phyloP scores from a whole-genome alignment of 2,888 invertebrate genomes.

The Parnassius glacialis region DNA sequence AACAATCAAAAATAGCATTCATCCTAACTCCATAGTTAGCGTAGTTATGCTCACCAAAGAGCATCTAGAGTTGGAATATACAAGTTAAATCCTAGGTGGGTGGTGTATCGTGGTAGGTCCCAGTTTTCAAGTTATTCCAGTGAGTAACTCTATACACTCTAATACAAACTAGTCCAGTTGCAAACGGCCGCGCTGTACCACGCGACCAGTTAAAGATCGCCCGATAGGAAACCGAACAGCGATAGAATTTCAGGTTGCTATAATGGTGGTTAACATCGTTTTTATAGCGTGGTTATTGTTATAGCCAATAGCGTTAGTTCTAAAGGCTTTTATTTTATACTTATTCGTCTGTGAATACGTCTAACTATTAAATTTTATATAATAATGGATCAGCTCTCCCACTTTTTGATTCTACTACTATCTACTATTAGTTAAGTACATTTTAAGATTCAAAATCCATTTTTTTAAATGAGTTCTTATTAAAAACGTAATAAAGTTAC shows the following conservation, averaged over 20 bases:
- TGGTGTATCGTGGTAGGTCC: constrained; percentile 25
- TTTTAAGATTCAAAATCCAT: too few species aligned
- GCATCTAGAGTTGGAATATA: constrained; percentile 10
- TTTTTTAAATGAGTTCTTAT: background rate
- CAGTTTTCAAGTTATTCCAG: constrained; percentile 20
- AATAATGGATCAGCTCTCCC: too few species aligned
- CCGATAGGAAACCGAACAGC: constrained; percentile 42
- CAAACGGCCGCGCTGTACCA: constrained; percentile 45
- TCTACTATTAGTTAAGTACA: too few species aligned
- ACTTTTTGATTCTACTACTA: too few species aligned
- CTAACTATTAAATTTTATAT: too few species aligned
- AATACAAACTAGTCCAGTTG: constrained; percentile 41
- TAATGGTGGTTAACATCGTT: constrained; percentile 18
- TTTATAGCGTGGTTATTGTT: constrained; percentile 18
- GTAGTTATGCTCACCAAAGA: background rate
- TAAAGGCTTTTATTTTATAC: background rate
- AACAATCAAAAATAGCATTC: background rate
- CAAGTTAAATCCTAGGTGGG: constrained; percentile 19
- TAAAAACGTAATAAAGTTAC: constrained; percentile 5
- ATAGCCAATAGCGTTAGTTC: constrained; percentile 2
- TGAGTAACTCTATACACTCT: constrained; percentile 18
- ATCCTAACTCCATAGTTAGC: background rate
- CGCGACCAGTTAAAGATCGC: constrained; percentile 48
- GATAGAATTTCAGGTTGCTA: constrained; percentile 13
- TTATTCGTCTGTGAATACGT: too few species aligned